Percentiles rank a stretch among this genome's conserved stretches.
phyloP scores from a whole-genome alignment of 2,888 invertebrate species.

The Ashinkailepas kermadecensis region DNA sequence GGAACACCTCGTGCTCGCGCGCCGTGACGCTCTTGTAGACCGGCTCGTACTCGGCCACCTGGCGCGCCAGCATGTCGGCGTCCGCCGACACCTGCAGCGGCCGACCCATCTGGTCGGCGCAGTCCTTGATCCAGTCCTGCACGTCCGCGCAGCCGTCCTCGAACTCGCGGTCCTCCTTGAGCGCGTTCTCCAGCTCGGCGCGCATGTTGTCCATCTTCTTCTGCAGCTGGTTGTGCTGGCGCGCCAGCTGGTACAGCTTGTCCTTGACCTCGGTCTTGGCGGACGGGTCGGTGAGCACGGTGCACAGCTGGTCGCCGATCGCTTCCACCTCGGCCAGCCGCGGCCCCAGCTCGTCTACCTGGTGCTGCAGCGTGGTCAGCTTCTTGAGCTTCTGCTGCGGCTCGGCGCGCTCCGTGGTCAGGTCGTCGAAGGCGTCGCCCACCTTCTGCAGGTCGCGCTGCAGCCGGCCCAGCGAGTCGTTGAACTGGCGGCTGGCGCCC shows the following conservation, averaged over 20 bases:
- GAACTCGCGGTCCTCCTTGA: constrained; percentile 78
- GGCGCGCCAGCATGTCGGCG: constrained; percentile 68
- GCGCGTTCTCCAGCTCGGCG: constrained; percentile 78
- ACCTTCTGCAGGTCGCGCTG: constrained; percentile 80
- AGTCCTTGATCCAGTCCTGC: constrained; percentile 79
- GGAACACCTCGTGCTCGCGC: constrained; percentile 86
- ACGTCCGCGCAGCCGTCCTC: constrained; percentile 81
- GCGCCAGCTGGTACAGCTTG: constrained; percentile 74
- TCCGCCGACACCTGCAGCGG: constrained; percentile 80
- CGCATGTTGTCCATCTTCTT: constrained; percentile 82
- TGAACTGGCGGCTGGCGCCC: constrained; percentile 86
- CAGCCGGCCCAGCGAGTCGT: constrained; percentile 72
- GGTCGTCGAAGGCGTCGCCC: constrained; percentile 74
- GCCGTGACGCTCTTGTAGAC: constrained; percentile 79
- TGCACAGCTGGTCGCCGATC: constrained; percentile 76
- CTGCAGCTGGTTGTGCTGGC: constrained; percentile 79
- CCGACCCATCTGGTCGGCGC: constrained; percentile 65
- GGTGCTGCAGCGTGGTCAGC: constrained; percentile 75
- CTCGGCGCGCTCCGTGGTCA: constrained; percentile 64
- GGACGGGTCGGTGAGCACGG: constrained; percentile 80
- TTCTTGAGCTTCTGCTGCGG: constrained; percentile 79
- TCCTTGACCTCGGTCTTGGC: constrained; percentile 83
- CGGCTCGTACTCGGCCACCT: constrained; percentile 73
- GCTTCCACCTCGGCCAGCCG: constrained; percentile 77
- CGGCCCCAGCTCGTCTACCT: constrained; percentile 80